phyloP scores from a whole-genome alignment of 2,888 invertebrate genomes.

The Disparrhopalites patrizii region DNA sequence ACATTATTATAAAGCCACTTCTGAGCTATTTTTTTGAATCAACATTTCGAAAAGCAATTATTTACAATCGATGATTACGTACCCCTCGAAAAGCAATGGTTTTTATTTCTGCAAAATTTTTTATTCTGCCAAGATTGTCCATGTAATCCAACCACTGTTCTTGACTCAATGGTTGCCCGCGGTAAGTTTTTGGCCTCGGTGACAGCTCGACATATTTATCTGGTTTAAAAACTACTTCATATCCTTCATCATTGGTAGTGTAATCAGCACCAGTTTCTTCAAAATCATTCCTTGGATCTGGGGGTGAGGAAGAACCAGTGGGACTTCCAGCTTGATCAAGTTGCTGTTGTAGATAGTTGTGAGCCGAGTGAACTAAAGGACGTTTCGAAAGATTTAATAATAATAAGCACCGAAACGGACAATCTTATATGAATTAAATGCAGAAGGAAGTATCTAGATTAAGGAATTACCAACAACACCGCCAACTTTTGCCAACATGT shows the following conservation, averaged over 20 bases:
- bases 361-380: constrained; percentile 21
- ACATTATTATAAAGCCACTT: background rate
- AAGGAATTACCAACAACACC: constrained; percentile 39
- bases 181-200: constrained; percentile 63
- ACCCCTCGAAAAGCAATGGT: constrained; percentile 89
- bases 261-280: constrained; percentile 49
- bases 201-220: constrained; percentile 64
- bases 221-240: constrained; percentile 62
- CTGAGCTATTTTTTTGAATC: no score
- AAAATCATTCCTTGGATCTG: background rate
- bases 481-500: constrained; percentile 42
- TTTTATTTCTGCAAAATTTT: constrained; percentile 71
- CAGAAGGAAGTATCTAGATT: no score
- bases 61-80: constrained; percentile 27
- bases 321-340: constrained; percentile 1
- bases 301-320: constrained; percentile 11
- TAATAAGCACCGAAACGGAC: constrained; percentile 3
- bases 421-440: no score
- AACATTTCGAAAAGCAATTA: background rate
- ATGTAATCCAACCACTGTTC: constrained; percentile 79
- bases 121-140: constrained; percentile 74
- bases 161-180: constrained; percentile 67
- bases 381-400: background rate
- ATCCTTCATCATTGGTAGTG: constrained; percentile 62
- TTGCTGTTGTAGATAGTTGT: constrained; percentile 20